Percentiles rank a stretch among this genome's conserved stretches.
Evolutionary conservation across 2,888 invertebrate species (phyloP).

Genomic region (Elmis aenea): DNA sequence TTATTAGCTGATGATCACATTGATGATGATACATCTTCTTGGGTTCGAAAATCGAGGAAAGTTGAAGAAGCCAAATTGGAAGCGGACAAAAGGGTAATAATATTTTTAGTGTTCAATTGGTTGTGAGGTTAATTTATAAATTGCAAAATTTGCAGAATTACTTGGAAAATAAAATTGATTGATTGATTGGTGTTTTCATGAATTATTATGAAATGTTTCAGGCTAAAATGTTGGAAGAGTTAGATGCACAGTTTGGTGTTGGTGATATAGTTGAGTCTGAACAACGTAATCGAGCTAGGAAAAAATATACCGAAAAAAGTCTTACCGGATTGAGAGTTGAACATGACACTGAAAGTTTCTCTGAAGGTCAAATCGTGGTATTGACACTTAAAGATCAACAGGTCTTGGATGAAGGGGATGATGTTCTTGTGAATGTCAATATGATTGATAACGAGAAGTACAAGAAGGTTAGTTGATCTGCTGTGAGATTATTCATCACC

Average conservation of each 20-base stretch:
- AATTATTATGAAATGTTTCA: conserved; percentile 41
- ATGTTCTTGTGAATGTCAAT: conserved; percentile 89
- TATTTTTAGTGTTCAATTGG: too few species aligned
- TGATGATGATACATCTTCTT: conserved; percentile 67
- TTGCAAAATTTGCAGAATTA: too few species aligned
- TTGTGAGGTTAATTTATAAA: too few species aligned
- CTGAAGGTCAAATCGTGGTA: conserved; percentile 79
- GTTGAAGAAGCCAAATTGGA: conserved; percentile 73
- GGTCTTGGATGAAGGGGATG: conserved; percentile 79
- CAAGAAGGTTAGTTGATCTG: conserved; percentile 62
- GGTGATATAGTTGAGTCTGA: conserved; percentile 79
- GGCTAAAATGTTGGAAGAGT: conserved; percentile 91
- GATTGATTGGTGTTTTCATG: too few species aligned
- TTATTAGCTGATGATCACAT: conserved; percentile 70
- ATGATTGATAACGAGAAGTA: conserved; percentile 80
- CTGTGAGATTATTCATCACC: too few species aligned
- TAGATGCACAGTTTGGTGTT: conserved; percentile 93
- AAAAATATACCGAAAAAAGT: conserved; percentile 65
- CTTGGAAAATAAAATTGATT: too few species aligned
- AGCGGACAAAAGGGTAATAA: conserved; percentile 78
- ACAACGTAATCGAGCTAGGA: conserved; percentile 52
- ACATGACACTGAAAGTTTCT: conserved; percentile 66
- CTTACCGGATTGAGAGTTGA: conserved; percentile 80
- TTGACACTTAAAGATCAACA: conserved; percentile 91
- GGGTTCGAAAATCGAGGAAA: conserved; percentile 79